Evolutionary conservation across 2,113 vertebrate species (phyloP).

Genomic region (Anoplopoma fimbria): DNA sequence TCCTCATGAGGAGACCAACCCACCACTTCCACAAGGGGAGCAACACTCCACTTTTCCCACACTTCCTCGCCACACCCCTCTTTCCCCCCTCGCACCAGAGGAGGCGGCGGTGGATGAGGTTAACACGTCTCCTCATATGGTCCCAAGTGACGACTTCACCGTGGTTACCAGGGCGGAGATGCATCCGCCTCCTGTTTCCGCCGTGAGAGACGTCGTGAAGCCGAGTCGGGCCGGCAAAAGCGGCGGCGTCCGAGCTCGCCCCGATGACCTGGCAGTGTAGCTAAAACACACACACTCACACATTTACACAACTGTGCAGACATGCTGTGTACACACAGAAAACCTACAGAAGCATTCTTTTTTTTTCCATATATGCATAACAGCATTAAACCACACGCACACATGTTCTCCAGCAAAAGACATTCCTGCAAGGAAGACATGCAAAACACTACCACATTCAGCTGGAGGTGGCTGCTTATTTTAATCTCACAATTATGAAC

Average conservation of each 20-base stretch:
- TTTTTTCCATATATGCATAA: background rate
- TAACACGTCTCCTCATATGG: constrained; percentile 30
- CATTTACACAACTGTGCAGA: constrained; percentile 16
- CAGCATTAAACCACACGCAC: constrained; percentile 25
- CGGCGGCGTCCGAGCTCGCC: constrained; percentile 86
- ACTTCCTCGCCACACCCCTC: constrained; percentile 67
- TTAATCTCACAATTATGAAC: background rate
- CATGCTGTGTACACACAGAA: constrained; percentile 34
- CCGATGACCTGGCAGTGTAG: constrained; percentile 91
- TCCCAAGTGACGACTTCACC: constrained; percentile 50
- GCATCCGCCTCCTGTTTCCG: constrained; percentile 82
- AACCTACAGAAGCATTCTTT: constrained; percentile 6
- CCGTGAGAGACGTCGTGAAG: constrained; percentile 78
- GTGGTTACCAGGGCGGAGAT: constrained; percentile 85
- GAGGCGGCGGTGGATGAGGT: constrained; percentile 51
- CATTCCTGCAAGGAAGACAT: background rate
- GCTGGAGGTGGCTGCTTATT: constrained; percentile 24
- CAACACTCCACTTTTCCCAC: constrained; percentile 71
- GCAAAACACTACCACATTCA: background rate
- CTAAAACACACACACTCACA: constrained; percentile 51
- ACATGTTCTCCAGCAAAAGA: constrained; percentile 14
- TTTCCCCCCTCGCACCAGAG: constrained; percentile 58
- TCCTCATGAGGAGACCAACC: constrained; percentile 66
- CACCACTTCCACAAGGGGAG: constrained; percentile 40
- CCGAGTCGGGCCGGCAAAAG: constrained; percentile 86